phyloP scores from a whole-genome alignment of 2,797 vertebrate genomes.

The Poeciliopsis paucimaculata region DNA sequence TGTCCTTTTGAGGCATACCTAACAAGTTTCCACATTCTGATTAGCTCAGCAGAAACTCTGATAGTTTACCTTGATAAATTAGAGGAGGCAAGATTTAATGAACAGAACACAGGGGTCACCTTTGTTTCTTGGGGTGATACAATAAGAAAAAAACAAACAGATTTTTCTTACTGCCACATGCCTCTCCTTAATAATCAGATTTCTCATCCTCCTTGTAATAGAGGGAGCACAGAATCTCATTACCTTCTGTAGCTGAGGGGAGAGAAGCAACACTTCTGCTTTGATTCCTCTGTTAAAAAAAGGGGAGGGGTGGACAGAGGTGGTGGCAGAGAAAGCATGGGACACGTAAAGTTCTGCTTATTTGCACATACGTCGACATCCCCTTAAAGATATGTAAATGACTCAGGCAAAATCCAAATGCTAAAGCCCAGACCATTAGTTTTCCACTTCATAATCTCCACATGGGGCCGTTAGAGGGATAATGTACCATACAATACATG shows the following conservation, averaged over 20 bases:
- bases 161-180: slow-evolving; percentile 99
- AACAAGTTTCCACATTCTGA: slow-evolving; percentile 90
- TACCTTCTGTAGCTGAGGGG: slow-evolving; percentile 95
- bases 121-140: slow-evolving; percentile 96
- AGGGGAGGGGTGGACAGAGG: slow-evolving; percentile 60
- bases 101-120: slow-evolving; percentile 92
- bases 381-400: slow-evolving; percentile 95
- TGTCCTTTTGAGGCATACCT: slow-evolving; percentile 90
- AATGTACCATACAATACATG: slow-evolving; percentile 99
- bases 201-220: slow-evolving; percentile 93
- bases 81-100: slow-evolving; percentile 94
- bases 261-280: slow-evolving; percentile 84
- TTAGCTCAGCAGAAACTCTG: slow-evolving; percentile 94
- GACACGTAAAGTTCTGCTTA: slow-evolving; percentile 89
- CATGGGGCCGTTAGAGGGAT: slow-evolving; percentile 99
- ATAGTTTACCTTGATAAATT: slow-evolving; percentile 94
- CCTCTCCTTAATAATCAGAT: slow-evolving; percentile 98
- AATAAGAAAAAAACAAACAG: slow-evolving; percentile 89
- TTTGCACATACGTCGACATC: slow-evolving; percentile 93
- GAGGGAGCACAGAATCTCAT: slow-evolving; percentile 93
- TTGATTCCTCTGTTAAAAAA: slow-evolving; percentile 80
- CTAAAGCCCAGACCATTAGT: slow-evolving; percentile 99
- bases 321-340: slow-evolving; percentile 66
- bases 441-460: slow-evolving; percentile 99
- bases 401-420: slow-evolving; percentile 94